Evolutionary conservation across 2,888 invertebrate species (phyloP), one percentile per base, ranked within the genome.

Genomic region (Hypolimnas misippus): DNA sequence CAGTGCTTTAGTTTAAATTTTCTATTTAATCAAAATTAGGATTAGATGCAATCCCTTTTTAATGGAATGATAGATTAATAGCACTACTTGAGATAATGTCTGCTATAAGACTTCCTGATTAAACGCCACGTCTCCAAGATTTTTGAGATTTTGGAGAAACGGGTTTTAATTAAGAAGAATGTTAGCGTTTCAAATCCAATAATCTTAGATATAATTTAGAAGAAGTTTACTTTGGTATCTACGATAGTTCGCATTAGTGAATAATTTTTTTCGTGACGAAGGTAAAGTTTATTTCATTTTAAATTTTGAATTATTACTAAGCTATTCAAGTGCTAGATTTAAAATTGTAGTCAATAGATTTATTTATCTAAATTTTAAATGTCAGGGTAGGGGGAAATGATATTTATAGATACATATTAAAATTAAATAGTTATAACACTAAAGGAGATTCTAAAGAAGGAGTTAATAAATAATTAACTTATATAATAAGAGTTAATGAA

Each of bases 121-220:
- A 58, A 70, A 70, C 57, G 25, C 54, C 17, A 40, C 17, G 54
- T n/a, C 46, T 53, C 58, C 61, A 7, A 51, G 31, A n/a, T n/a
- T n/a, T n/a, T n/a, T n/a, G n/a, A n/a, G 38, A 46, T 7, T n/a
- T 58, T 8, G 62, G 64, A 62, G 63, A 68, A 51, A 44, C 58
- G 42, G 52, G 57, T 53, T 69, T 72, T 63, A 71, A 72, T 74
- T 50, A 74, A 70, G 73, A 72, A 67, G 69, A 75, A 70, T 75
- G 73, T 65, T 68, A 77, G 70, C 66, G 65, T 65, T 69, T 68
- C 80, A 74, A 75, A 76, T 81, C 76, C 74, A 72, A 81, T 82
- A 83, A 83, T 81, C 88, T 88, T 89, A 90, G 79, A 87, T 78
- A 86, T 78, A 85, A 86, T 89, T 90, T 86, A 90, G 89, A 89